Base-by-base conservation (phyloP, 2,888 invertebrate species). In the Nebria brevicollis region DNA sequence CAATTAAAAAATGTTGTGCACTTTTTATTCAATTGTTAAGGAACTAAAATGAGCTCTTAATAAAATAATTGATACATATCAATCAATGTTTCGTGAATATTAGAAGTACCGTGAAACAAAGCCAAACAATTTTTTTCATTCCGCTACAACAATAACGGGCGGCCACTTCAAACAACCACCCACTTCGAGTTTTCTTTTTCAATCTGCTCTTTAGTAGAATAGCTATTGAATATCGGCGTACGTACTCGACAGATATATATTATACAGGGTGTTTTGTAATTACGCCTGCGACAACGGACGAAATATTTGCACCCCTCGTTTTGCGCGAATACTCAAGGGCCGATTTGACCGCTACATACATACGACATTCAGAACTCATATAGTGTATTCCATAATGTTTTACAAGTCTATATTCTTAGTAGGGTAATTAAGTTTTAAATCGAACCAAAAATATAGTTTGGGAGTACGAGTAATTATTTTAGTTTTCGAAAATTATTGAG, bases 11-110 rank as follows among this genome's bases (percentile, higher is more conserved):
- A 20, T 20, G 20, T 20, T 20, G 20, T 20, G 20, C 20, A 20
- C 20, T 20, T 20, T 20, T 20, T 20, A 20, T 20, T 20, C 20
- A 20, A 20, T 20, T 20, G 20, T 20, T 20, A 20, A 20, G 1
- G 20, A 20, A 20, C 20, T 20, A 20, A 20, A 20, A 20, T 20
- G 20, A 20, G 34, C 34, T 34, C 34, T 34, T 34, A 34, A 34
- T 34, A 34, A 34, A 5, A 34, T 34, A 34, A 34, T 34, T 34
- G 34, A 34, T 34, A 34, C 34, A 34, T 34, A 34, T 34, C 34
- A 34, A 34, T 83, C 82, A 81, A 20, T 20, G 20, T 20, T 20
- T 20, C 1, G 82, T 81, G 77, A 77, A 34, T 34, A 34, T 34
- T 34, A 34, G 34, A 34, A 34, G 34, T 34, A 34, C 34, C 34